These are phyloP conservation scores for Rallus limicola DNA, from an alignment of 2,113 vertebrate species.

Conservation along the genomic window DNA sequence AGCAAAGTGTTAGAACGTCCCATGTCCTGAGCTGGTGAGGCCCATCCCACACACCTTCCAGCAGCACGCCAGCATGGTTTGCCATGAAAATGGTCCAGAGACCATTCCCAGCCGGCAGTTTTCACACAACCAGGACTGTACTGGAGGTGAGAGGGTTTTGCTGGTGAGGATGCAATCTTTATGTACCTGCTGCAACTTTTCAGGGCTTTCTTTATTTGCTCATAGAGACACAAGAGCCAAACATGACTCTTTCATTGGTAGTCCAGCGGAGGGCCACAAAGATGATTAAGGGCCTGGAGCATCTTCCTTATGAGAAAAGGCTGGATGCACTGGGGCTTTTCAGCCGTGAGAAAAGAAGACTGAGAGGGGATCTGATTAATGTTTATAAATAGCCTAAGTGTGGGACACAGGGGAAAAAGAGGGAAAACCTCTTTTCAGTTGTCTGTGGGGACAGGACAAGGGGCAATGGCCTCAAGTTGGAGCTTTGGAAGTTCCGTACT, in stretches of 20 bases:
- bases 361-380: no score
- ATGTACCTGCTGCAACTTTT: neutral
- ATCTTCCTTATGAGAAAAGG: no score
- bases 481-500: no score
- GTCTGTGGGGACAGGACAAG: no score
- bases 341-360: no score
- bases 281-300: no score
- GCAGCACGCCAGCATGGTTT: neutral
- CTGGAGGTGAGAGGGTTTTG: neutral
- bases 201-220: neutral
- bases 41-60: neutral
- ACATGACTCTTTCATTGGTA: neutral
- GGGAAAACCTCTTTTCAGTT: no score
- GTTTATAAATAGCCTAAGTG: no score
- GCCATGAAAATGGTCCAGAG: neutral
- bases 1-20: neutral
- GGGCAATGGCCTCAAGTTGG: no score
- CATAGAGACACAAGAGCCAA: neutral
- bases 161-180: neutral
- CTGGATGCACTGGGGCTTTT: no score
- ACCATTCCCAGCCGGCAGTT: neutral
- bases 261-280: no score
- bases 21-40: neutral
- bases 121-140: neutral
- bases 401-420: no score